Evolutionary conservation across 64 coral and sea anemone genomes (phyloP), one percentile per base, ranked within the genome.

Genomic region (Exaiptasia diaphana): DNA sequence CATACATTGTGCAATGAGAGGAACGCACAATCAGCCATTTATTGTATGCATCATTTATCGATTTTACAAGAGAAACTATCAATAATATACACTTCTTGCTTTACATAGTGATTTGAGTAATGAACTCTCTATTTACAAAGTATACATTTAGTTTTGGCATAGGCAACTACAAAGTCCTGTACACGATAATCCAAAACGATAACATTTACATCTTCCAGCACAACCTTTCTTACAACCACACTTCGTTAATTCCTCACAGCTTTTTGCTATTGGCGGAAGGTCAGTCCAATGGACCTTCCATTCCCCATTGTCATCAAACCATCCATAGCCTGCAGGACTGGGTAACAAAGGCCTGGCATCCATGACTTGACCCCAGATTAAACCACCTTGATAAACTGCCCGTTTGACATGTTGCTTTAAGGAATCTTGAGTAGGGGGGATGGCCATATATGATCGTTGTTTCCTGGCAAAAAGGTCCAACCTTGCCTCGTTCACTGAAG

Each of bases 211-310:
- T 44, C 55, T 44, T 3, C 77, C 40, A 49, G 37, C 31, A 17
- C 74, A 57, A 38, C 57, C 77, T 46, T 80, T 80, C 38, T 80
- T 64, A 14, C 82, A 64, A 18, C 82, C 82, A 32, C 82, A 74
- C 68, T 85, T 85, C 34, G 82, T 85, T 22, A 85, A 61, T 21
- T 74, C 82, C 68, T 85, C 68, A 42, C 68, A 85, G 26, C 68
- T 85, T 55, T 18, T 39, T 56, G 68, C 33, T 57, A 74, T 73
- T 26, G 68, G 50, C 10, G 68, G 82, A 85, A 85, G 67, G 27
- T 85, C 68, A 58, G 68, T 85, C 82, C 82, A 85, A 69, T 85
- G 68, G 22, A 85, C 42, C 23, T 74, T 17, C 82, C 67, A 74
- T 31, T 31, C 1, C 15, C 20, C 52, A 30, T 34, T 41, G 43